Conservation (phyloP, 2,113 vertebrate species). For the Crotalus horridus region DNA sequence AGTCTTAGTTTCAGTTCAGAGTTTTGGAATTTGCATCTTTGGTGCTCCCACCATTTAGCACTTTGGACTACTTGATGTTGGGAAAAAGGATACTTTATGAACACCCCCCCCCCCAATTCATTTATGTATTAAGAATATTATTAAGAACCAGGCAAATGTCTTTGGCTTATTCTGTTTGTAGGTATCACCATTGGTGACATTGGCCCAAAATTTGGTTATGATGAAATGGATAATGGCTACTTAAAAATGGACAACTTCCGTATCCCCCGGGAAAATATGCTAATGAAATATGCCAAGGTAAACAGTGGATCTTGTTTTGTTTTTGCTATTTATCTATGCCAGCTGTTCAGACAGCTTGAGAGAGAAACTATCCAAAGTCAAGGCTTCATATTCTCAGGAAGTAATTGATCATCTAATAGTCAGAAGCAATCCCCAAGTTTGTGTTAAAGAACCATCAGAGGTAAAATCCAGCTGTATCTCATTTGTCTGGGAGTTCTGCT, state of each 20-base stretch:
- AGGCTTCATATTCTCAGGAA: background rate
- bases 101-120: background rate
- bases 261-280: conserved; percentile 94
- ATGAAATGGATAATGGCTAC: conserved; percentile 94
- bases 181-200: conserved; percentile 95
- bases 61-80: background rate
- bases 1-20: background rate
- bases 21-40: background rate
- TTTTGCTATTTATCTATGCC: background rate
- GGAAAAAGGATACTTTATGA: background rate
- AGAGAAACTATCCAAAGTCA: background rate
- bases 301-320: conserved; percentile 15
- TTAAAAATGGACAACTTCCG: conserved; percentile 93
- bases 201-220: conserved; percentile 95
- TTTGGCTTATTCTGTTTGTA: conserved; percentile 45
- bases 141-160: background rate
- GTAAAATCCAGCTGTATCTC: background rate
- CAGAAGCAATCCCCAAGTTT: background rate
- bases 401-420: background rate
- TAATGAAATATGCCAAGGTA: conserved; percentile 96
- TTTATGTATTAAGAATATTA: background rate
- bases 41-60: background rate
- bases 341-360: background rate
- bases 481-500: background rate
- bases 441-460: background rate